Conservation (phyloP, 2,113 vertebrate genomes). For the Oryzias woworae region DNA sequence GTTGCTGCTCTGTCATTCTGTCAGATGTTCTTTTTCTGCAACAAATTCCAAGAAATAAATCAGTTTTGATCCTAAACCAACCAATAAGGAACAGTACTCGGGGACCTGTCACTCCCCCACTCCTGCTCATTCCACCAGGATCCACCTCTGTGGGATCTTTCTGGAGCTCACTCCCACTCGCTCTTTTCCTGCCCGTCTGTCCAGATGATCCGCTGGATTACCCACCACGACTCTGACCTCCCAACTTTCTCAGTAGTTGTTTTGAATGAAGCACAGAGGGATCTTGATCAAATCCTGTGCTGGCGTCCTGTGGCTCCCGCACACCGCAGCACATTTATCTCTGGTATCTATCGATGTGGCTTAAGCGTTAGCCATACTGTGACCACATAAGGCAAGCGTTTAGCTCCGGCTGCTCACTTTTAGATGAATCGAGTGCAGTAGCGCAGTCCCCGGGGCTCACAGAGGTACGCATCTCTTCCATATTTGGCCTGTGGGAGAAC, state of each 20-base stretch:
- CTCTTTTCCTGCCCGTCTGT: conserved; percentile 34
- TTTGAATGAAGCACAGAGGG: conserved; percentile 43
- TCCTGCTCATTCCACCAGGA: conserved; percentile 28
- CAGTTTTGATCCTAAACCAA: conserved; percentile 11
- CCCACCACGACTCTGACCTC: conserved; percentile 45
- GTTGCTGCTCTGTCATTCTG: no score
- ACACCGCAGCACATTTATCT: not conserved
- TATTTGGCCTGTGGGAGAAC: conserved; percentile 73
- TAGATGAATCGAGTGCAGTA: conserved; percentile 19
- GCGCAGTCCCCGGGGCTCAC: conserved; percentile 43
- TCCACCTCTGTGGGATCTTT: conserved; percentile 28
- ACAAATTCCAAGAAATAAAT: conserved; percentile 27
- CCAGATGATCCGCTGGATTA: conserved; percentile 62
- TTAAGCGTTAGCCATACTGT: conserved; percentile 51
- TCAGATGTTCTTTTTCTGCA: not conserved
- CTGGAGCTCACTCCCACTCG: conserved; percentile 36
- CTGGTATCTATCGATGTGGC: conserved; percentile 44
- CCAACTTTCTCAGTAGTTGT: conserved; percentile 63
- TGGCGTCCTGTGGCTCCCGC: not conserved
- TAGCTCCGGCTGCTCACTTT: conserved; percentile 36
- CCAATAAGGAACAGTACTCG: conserved; percentile 11
- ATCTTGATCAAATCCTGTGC: conserved; percentile 51
- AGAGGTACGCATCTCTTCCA: conserved; percentile 61
- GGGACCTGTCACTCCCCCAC: conserved; percentile 35
- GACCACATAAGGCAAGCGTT: conserved; percentile 73